phyloP scores from a whole-genome alignment of 1,140 invertebrate species.

The Diorhabda elongata region DNA sequence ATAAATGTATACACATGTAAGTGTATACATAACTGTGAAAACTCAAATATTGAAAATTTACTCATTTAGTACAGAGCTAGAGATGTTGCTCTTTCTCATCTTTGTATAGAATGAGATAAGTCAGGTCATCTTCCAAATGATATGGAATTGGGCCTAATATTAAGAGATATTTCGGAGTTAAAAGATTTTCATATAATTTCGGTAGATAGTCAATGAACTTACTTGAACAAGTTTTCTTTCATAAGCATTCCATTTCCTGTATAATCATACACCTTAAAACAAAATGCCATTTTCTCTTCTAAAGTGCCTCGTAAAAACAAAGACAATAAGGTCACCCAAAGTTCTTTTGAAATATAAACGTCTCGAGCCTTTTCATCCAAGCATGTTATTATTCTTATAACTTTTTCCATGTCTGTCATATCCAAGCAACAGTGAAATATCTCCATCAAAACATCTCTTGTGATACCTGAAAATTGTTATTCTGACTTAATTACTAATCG shows the following conservation, averaged over 20 bases:
- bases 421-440: constrained; percentile 67
- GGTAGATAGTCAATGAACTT: neutral
- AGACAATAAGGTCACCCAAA: constrained; percentile 65
- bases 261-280: constrained; percentile 66
- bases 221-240: constrained; percentile 68
- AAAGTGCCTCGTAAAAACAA: constrained; percentile 62
- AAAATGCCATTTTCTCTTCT: constrained; percentile 63
- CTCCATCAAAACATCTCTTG: constrained; percentile 59
- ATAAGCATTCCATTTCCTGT: constrained; percentile 61
- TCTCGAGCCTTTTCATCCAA: constrained; percentile 57
- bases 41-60: no score
- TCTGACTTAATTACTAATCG: no score
- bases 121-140: no score
- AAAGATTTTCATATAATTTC: no score
- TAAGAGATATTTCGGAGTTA: no score
- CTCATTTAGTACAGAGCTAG: no score
- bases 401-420: constrained; percentile 65
- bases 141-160: no score
- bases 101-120: no score
- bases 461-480: constrained; percentile 25
- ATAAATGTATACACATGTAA: no score
- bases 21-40: no score
- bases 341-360: constrained; percentile 56
- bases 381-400: constrained; percentile 57
- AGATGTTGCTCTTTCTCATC: no score